Evolutionary conservation across 2,797 vertebrate species (phyloP).

Genomic region (Xiphorhynchus erythropygius): DNA sequence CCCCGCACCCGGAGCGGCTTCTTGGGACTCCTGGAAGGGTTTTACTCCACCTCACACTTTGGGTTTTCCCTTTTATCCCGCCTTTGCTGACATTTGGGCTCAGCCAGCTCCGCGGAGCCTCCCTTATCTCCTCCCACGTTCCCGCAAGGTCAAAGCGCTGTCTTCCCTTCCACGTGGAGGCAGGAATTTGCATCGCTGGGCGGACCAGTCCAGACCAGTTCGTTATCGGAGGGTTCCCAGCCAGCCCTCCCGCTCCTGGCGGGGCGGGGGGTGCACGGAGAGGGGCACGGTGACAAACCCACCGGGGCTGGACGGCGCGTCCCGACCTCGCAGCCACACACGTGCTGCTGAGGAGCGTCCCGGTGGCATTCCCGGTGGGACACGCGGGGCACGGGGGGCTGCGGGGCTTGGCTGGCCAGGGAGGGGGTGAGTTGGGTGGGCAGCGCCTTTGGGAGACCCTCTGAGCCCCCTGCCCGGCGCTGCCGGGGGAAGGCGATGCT

Average conservation of each 20-base stretch:
- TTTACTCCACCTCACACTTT: background rate
- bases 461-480: rapidly evolving
- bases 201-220: background rate
- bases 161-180: rapidly evolving
- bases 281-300: rapidly evolving
- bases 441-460: background rate
- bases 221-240: background rate
- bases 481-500: background rate
- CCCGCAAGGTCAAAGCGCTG: background rate
- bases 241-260: background rate
- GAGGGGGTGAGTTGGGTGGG: rapidly evolving
- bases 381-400: background rate
- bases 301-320: background rate
- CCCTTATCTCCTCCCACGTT: background rate
- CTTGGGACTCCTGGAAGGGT: rapidly evolving
- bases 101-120: rapidly evolving
- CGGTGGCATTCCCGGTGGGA: rapidly evolving
- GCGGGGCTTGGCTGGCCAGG: background rate
- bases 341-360: background rate
- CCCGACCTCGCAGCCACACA: rapidly evolving
- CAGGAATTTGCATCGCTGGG: background rate
- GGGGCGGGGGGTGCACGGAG: rapidly evolving
- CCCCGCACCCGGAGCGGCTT: rapidly evolving
- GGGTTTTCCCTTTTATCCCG: background rate
- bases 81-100: background rate